A percentile compares a stretch with the other conserved stretches of the same genome.
Evolutionary conservation across 2,113 vertebrate genomes (phyloP).

Genomic region (Nothocercus julius): DNA sequence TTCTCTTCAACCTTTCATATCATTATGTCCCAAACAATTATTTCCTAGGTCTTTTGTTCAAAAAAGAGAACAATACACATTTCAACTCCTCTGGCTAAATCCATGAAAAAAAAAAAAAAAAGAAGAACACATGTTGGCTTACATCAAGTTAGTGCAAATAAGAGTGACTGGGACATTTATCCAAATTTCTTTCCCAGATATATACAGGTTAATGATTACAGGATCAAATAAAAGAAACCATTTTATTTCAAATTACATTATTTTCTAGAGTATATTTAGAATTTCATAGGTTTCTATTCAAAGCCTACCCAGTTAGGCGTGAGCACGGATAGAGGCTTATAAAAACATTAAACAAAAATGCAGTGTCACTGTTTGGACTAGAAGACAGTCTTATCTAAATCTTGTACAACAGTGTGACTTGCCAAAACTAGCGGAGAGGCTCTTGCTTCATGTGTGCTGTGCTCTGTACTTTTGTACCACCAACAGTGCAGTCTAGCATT

Average conservation of each 20-base stretch:
- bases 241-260: neutral
- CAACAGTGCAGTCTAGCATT: neutral
- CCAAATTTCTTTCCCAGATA: neutral
- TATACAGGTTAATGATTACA: neutral
- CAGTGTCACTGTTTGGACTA: neutral
- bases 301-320: neutral
- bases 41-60: neutral
- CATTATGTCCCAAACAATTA: neutral
- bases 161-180: neutral
- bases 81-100: neutral
- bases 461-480: neutral
- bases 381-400: neutral
- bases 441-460: rapidly evolving
- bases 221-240: rapidly evolving
- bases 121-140: neutral
- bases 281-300: neutral
- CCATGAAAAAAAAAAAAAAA: neutral
- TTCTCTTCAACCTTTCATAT: neutral
- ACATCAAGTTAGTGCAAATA: neutral
- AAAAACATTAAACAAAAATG: neutral
- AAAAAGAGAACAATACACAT: neutral
- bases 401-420: neutral
- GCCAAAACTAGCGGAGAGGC: neutral
- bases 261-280: neutral
- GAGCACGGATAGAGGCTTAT: neutral